Percentiles rank a stretch among this genome's conserved stretches.
phyloP scores from a whole-genome alignment of 1,140 invertebrate genomes.

The Plutomurus gul region DNA sequence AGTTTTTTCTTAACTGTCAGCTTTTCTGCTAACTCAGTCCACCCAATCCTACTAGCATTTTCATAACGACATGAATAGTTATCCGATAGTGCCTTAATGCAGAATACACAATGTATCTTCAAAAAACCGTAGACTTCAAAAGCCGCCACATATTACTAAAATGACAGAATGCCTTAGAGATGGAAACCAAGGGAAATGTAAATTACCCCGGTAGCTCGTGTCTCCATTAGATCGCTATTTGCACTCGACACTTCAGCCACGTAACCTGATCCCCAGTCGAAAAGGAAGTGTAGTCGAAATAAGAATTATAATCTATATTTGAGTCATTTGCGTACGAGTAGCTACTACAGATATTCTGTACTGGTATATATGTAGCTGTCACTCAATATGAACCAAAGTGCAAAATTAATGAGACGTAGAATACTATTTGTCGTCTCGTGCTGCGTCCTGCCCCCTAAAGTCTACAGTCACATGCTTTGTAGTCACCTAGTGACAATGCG shows the following conservation, averaged over 20 bases:
- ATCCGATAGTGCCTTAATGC: background rate
- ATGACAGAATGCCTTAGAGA: conserved; percentile 6
- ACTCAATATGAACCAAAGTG: conserved; percentile 4
- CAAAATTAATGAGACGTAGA: conserved; percentile 14
- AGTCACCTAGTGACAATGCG: no score
- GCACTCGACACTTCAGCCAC: background rate
- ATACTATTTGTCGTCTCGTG: background rate
- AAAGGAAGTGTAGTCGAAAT: no score
- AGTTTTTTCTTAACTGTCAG: no score
- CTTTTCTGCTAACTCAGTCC: background rate
- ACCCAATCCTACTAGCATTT: background rate
- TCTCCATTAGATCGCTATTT: background rate
- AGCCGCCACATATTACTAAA: conserved; percentile 1
- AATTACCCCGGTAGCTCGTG: background rate
- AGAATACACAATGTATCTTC: background rate
- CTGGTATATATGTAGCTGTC: background rate
- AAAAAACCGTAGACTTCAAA: background rate
- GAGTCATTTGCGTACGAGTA: background rate
- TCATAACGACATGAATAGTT: background rate
- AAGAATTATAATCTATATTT: background rate
- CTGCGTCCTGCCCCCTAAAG: no score
- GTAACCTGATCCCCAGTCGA: background rate
- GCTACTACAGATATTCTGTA: background rate
- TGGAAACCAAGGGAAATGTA: background rate
- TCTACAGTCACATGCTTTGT: no score